Conservation (phyloP, 1,140 invertebrate species). For the Polypedilum vanderplanki region DNA sequence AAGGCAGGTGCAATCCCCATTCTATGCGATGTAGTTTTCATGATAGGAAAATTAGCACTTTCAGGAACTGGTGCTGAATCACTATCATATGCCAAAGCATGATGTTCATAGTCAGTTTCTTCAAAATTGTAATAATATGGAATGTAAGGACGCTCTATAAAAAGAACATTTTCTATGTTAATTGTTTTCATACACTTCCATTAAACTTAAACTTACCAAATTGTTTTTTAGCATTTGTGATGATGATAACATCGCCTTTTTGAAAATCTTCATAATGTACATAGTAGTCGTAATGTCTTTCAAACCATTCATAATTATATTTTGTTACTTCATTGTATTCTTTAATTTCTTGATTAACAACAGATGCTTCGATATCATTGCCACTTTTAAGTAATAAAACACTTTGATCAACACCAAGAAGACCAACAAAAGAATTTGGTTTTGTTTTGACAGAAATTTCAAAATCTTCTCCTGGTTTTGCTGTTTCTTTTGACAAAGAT, state of each 20-base stretch:
- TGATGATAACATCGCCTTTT: not conserved
- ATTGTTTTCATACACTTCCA: too few relatives aligned
- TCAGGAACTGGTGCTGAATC: too few relatives aligned
- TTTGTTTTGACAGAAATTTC: constrained; percentile 61
- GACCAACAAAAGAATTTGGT: constrained; percentile 70
- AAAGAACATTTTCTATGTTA: too few relatives aligned
- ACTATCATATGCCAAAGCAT: too few relatives aligned
- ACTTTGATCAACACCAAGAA: constrained; percentile 80
- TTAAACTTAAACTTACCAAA: not conserved
- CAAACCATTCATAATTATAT: not conserved
- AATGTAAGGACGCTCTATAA: not conserved
- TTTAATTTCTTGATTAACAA: constrained; percentile 43
- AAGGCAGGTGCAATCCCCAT: too few relatives aligned
- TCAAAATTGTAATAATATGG: too few relatives aligned
- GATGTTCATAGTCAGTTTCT: too few relatives aligned
- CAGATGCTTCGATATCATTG: constrained; percentile 44
- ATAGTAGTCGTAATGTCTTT: not conserved
- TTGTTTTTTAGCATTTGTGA: not conserved
- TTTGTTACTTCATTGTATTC: constrained; percentile 42
- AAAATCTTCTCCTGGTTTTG: constrained; percentile 57
- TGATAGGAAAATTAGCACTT: constrained; percentile 77
- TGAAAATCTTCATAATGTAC: not conserved
- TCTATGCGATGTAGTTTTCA: constrained; percentile 79
- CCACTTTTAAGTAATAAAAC: constrained; percentile 62
- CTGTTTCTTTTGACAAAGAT: constrained; percentile 50